phyloP scores from a whole-genome alignment of 2,113 vertebrate species.

The Planiliza haematocheilus region DNA sequence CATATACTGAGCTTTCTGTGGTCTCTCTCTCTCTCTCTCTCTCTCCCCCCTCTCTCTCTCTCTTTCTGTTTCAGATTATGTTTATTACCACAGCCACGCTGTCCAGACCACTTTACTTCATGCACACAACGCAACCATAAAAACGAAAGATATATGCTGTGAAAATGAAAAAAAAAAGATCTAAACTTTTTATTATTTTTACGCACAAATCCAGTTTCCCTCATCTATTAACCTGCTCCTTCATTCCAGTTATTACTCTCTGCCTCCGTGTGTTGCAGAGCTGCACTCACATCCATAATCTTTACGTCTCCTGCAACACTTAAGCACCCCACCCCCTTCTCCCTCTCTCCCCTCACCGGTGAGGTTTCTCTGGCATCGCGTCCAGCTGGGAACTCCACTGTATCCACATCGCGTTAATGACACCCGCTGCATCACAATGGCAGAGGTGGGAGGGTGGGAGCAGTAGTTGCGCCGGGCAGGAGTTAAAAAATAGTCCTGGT shows the following conservation, averaged over 20 bases:
- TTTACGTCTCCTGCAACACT: too few species aligned
- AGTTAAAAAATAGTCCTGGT: slow-evolving; percentile 41
- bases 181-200: too few species aligned
- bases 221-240: too few species aligned
- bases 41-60: too few species aligned
- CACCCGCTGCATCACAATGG: slow-evolving; percentile 19
- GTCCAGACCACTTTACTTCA: too few species aligned
- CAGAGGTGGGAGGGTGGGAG: neutral
- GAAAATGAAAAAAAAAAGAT: too few species aligned
- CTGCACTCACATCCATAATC: too few species aligned
- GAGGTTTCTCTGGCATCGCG: slow-evolving; percentile 7
- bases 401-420: neutral
- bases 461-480: neutral
- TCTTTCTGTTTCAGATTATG: neutral
- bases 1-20: slow-evolving; percentile 41
- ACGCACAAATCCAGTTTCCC: too few species aligned
- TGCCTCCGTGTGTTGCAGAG: too few species aligned
- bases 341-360: neutral
- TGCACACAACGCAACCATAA: neutral
- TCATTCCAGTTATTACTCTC: too few species aligned
- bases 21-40: slow-evolving; percentile 6
- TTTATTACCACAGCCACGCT: too few species aligned
- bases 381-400: neutral
- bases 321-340: neutral
- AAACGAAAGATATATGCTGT: too few species aligned